Percentiles rank a stretch among this genome's conserved stretches.
These are phyloP conservation scores for Gnatocerus cornutus DNA, from an alignment of 2,888 invertebrate species.

Conservation along the genomic window DNA sequence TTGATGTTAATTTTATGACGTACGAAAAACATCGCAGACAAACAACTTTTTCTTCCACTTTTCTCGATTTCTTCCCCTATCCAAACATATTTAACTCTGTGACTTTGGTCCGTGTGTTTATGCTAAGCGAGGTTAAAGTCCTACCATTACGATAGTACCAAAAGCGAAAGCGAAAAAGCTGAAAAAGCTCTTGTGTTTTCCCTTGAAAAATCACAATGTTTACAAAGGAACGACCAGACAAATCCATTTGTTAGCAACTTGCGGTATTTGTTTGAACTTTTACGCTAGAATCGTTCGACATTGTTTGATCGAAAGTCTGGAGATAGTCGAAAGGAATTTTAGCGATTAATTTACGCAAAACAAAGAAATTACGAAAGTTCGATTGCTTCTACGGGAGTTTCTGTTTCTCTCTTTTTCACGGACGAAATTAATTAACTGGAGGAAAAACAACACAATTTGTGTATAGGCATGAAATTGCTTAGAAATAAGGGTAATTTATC, in stretches of 20 bases:
- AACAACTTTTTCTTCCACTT: background rate
- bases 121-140: conserved; percentile 1
- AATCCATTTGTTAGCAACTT: conserved; percentile 29
- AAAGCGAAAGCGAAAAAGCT: conserved; percentile 5
- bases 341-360: conserved; percentile 7
- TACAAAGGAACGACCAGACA: conserved; percentile 20
- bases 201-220: conserved; percentile 17
- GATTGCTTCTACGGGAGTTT: background rate
- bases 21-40: background rate
- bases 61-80: background rate
- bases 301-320: conserved; percentile 13
- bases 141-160: background rate
- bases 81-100: background rate
- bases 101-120: background rate
- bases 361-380: background rate
- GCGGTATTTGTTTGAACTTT: conserved; percentile 25
- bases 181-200: conserved; percentile 11
- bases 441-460: background rate
- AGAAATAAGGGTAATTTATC: conserved; percentile 18
- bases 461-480: conserved; percentile 7
- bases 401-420: background rate
- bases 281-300: conserved; percentile 16
- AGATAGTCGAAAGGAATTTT: conserved; percentile 11
- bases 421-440: conserved; percentile 30
- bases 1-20: conserved; percentile 12